Base-by-base conservation (phyloP, 1,140 invertebrate species). In the Capitella teleta region DNA sequence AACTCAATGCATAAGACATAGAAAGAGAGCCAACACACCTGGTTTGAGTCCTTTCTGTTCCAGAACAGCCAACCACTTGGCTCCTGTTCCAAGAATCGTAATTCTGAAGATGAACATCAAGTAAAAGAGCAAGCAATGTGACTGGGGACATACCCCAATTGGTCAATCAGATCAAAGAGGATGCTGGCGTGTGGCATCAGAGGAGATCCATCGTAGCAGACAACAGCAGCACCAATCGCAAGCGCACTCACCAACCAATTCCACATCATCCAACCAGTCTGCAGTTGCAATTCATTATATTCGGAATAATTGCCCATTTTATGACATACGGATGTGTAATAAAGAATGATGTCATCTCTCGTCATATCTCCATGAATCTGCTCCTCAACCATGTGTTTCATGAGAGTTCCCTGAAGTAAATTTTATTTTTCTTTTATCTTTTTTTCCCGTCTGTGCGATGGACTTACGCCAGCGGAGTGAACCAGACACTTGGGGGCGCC, bases 191-290 rank as follows among this genome's bases (percentile, higher is more conserved):
- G 63, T 10, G 77, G 76, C 14, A 76, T 60, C 14, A 77, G 58
- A 6, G 79, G 79, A 28, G 76, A 77, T 18, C 79, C 79, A 62
- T 80, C 79, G 61, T 79, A 81, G 2, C 80, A 58, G 14, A 80
- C 74, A 37, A 80, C 68, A n/a, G 74, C 60, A 12, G 74, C 69
- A 6, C 79, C 79, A 5, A 73, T 59, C 40, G 64, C 62, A 28
- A 73, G 51, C 12, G 58, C 58, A 6, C 63, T 60, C 6, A 70
- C 62, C 45, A 77, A 50, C 77, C 78, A 80, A 60, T 81, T 79
- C 76, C 78, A 81, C 78, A 80, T 79, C 77, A 80, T 80, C 79
- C 78, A 80, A 23, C 79, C 79, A 34, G 74, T 73, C 74, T 76
- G 41, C 10, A 55, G 47, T 49, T 46, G 30, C 16, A n/a, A n/a